Evolutionary conservation across 2,888 invertebrate species (phyloP).

Genomic region (Volucella inflata): DNA sequence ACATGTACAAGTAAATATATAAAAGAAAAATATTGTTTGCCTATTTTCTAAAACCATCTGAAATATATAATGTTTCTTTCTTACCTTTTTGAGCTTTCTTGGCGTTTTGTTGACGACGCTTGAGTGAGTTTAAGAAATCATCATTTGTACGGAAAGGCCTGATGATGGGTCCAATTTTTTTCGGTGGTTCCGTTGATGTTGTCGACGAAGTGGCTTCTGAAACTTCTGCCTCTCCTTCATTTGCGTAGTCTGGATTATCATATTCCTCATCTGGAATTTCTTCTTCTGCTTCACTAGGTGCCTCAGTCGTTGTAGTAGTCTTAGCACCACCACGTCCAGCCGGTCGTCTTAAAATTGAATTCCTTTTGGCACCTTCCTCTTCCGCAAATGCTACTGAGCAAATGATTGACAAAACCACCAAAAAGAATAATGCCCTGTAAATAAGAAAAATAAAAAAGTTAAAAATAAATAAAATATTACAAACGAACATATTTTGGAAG

Average conservation of each 20-base stretch:
- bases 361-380: constrained; percentile 63
- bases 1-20: constrained; percentile 70
- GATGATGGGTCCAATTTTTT: constrained; percentile 87
- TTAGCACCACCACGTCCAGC: constrained; percentile 79
- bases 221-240: constrained; percentile 83
- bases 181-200: constrained; percentile 88
- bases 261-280: constrained; percentile 85
- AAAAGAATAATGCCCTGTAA: constrained; percentile 60
- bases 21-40: constrained; percentile 4
- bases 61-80: not conserved
- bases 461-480: not conserved
- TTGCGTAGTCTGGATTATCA: constrained; percentile 82
- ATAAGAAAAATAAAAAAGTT: constrained; percentile 7
- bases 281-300: constrained; percentile 78
- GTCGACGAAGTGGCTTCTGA: constrained; percentile 85
- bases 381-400: constrained; percentile 62
- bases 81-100: constrained; percentile 85
- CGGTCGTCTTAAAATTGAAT: constrained; percentile 77
- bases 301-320: constrained; percentile 81
- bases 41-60: not conserved
- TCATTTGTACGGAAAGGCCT: constrained; percentile 92
- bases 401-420: constrained; percentile 45
- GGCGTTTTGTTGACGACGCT: constrained; percentile 89
- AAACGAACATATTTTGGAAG: not conserved
- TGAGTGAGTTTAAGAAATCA: constrained; percentile 89